Base-by-base conservation (phyloP, 2,888 invertebrate genomes). In the Leptinotarsa rubiginosa region DNA sequence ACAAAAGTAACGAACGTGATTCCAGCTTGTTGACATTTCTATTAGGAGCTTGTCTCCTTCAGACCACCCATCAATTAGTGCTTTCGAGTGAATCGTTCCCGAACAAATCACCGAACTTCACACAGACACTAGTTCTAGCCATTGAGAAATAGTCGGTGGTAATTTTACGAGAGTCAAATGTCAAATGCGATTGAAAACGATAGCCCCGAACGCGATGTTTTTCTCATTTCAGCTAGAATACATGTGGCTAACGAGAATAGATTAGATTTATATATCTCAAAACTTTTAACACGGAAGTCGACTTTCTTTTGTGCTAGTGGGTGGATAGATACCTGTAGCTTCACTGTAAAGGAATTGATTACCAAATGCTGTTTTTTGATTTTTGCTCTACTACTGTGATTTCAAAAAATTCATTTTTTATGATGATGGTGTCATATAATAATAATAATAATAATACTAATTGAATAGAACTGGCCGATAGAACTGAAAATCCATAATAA, bases 11-110 rank as follows among this genome's bases (percentile, higher is more conserved):
- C 79, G 74, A 78, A 81, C 78, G 77, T 78, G 78, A 80, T 82
- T 65, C 77, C 78, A 78, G 81, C 81, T 82, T 84, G 86, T 86
- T 87, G 87, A 87, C 87, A 86, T 87, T 87, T 87, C 87, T 87
- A 87, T 87, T 87, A 87, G 86, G 84, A 82, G 81, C 85, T 78
- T 86, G 86, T 86, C 86, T 86, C 83, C 84, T 85, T 84, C 86
- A 86, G 87, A 82, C 85, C 83, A 82, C 83, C 85, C 86, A 87
- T 87, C 87, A 87, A 87, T 87, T 87, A 87, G 87, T 87, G 86
- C 84, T 84, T 82, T 86, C 84, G 83, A 84, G 78, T 84, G 85
- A 83, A 85, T 84, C 84, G 83, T 81, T 78, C 75, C 71, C 77
- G 84, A 84, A 86, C 85, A 84, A 85, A 85, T 85, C 85, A 80